A percentile compares a stretch with the other conserved stretches of the same genome.
Evolutionary conservation across 2,113 vertebrate species (phyloP).

Genomic region (Vidua macroura): DNA sequence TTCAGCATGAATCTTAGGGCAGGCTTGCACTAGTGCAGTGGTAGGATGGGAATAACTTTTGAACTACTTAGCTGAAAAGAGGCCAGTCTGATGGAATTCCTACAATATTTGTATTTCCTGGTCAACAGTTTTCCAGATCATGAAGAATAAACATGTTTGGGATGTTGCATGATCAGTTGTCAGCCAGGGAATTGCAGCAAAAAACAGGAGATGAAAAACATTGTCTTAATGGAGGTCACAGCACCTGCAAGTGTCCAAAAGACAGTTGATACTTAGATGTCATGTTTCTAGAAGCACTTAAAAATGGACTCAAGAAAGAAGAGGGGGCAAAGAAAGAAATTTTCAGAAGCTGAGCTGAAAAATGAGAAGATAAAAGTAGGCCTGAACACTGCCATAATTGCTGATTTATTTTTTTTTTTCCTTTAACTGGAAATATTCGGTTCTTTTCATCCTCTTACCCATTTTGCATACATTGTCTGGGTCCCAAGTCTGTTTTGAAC

Average conservation of each 20-base stretch:
- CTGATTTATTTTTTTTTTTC: neutral
- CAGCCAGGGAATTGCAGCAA: neutral
- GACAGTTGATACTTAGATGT: neutral
- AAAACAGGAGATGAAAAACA: neutral
- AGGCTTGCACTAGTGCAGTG: neutral
- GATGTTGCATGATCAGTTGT: neutral
- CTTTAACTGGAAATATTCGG: neutral
- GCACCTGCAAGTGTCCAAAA: neutral
- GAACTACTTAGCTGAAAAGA: neutral
- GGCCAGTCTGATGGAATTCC: neutral
- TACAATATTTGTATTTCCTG: neutral
- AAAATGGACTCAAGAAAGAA: neutral
- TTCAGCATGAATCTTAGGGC: neutral
- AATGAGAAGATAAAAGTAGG: neutral
- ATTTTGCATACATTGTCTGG: neutral
- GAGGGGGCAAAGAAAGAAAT: neutral
- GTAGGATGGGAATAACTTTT: neutral
- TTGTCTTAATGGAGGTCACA: neutral
- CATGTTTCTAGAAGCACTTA: neutral
- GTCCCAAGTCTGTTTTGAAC: neutral
- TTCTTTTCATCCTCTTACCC: neutral
- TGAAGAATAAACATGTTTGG: neutral
- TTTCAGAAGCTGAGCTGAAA: neutral
- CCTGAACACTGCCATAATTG: neutral
- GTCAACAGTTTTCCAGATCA: neutral